These are phyloP conservation scores for Muricea muricata DNA, from an alignment of 92 coral and sea anemone genomes.

Conservation along the genomic window DNA sequence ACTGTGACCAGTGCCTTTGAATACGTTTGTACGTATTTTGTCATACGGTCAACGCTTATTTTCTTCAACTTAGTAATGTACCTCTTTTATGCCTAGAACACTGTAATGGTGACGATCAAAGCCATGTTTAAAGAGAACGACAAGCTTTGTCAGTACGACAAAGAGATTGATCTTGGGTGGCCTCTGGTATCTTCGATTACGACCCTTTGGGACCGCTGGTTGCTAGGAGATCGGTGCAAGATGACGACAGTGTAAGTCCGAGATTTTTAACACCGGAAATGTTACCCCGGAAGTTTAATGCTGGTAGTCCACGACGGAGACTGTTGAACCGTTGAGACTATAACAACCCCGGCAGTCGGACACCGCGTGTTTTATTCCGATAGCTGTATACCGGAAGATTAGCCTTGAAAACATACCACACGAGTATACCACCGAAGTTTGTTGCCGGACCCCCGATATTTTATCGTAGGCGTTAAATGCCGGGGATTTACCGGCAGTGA, in stretches of 20 bases:
- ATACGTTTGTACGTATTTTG: too few relatives aligned
- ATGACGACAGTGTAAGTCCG: slow-evolving; percentile 22
- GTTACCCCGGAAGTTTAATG: background rate
- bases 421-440: background rate
- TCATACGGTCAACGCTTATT: background rate
- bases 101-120: slow-evolving; percentile 60
- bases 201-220: slow-evolving; percentile 95
- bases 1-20: too few relatives aligned
- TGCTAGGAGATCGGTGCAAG: slow-evolving; percentile 76
- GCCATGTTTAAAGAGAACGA: slow-evolving; percentile 69
- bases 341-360: background rate
- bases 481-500: too few relatives aligned
- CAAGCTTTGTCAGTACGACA: slow-evolving; percentile 28
- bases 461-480: too few relatives aligned
- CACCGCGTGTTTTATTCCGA: background rate
- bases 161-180: slow-evolving; percentile 72
- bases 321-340: background rate
- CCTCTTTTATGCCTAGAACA: slow-evolving; percentile 57
- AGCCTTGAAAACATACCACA: background rate
- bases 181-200: slow-evolving; percentile 94
- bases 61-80: too few relatives aligned
- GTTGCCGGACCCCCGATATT: background rate
- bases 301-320: background rate
- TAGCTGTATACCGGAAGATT: background rate
- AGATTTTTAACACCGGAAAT: background rate